Percentiles rank a stretch among this genome's conserved stretches.
Evolutionary conservation across 2,888 invertebrate species (phyloP).

Genomic region (Adelphocoris suturalis): DNA sequence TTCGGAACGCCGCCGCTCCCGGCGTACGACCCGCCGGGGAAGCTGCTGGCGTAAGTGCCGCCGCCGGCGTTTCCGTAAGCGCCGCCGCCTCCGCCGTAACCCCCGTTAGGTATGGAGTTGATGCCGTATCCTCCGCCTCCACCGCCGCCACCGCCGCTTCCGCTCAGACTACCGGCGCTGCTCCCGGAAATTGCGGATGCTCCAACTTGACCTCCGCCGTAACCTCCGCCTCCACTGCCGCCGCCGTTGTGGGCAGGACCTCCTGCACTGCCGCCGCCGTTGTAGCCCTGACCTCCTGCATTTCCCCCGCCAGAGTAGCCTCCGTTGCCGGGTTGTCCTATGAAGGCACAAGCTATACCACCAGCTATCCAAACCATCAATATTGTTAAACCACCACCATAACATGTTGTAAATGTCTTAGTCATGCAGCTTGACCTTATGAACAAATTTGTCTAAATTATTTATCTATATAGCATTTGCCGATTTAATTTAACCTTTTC

Average conservation of each 20-base stretch:
- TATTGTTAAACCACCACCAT: constrained; percentile 59
- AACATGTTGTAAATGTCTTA: neutral
- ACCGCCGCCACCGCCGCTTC: neutral
- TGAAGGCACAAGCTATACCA: constrained; percentile 70
- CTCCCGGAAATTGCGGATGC: constrained; percentile 8
- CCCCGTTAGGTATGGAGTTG: constrained; percentile 28
- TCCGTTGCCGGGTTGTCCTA: constrained; percentile 52
- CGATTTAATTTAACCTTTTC: no score
- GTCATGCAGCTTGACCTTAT: no score
- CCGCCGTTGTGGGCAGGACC: constrained; percentile 34
- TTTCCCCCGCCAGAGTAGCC: neutral
- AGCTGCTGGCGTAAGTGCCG: constrained; percentile 40
- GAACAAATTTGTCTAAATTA: no score
- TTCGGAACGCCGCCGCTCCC: neutral
- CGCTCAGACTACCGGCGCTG: constrained; percentile 45
- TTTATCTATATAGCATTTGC: no score
- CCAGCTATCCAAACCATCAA: constrained; percentile 62
- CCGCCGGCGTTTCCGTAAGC: neutral
- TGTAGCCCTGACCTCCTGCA: neutral
- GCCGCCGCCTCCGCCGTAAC: neutral
- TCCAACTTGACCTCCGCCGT: neutral
- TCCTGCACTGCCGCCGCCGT: neutral
- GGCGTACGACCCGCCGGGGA: neutral
- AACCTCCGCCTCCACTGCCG: neutral
- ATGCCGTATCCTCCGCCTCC: neutral